These are phyloP conservation scores for Drosophila gunungcola DNA, from an alignment of 1,140 invertebrate genomes.

Conservation along the genomic window DNA sequence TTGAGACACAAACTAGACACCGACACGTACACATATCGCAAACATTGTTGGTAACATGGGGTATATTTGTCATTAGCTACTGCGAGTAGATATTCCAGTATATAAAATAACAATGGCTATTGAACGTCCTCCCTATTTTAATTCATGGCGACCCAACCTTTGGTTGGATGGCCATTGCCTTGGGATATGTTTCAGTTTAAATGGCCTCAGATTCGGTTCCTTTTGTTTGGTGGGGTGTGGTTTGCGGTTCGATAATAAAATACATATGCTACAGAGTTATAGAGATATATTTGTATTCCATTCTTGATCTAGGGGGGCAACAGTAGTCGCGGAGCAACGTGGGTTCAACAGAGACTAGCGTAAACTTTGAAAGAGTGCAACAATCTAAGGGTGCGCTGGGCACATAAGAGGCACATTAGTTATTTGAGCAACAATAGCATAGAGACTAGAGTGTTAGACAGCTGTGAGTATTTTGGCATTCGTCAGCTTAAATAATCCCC, in stretches of 20 bases:
- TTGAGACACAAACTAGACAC: slow-evolving; percentile 63
- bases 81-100: slow-evolving; percentile 34
- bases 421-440: slow-evolving; percentile 61
- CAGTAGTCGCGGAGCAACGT: slow-evolving; percentile 1
- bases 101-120: slow-evolving; percentile 72
- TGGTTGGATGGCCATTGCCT: slow-evolving; percentile 51
- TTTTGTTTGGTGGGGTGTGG: slow-evolving; percentile 48
- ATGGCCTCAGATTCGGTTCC: slow-evolving; percentile 35
- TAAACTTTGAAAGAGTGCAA: slow-evolving; percentile 73
- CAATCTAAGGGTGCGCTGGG: slow-evolving; percentile 56
- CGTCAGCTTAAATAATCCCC: slow-evolving; percentile 6
- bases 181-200: slow-evolving; percentile 72
- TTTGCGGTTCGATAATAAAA: slow-evolving; percentile 36
- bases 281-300: slow-evolving; percentile 7
- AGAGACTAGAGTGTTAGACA: slow-evolving; percentile 54
- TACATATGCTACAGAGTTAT: slow-evolving; percentile 39
- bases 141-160: slow-evolving; percentile 29
- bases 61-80: slow-evolving; percentile 29
- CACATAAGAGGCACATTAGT: slow-evolving; percentile 73
- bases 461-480: slow-evolving; percentile 49
- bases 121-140: slow-evolving; percentile 19
- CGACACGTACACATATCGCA: slow-evolving; percentile 41
- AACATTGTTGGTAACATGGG: slow-evolving; percentile 24
- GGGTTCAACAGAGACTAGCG: slow-evolving; percentile 58
- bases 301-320: slow-evolving; percentile 6